These are phyloP conservation scores for Parauchenoglanis ngamensis DNA, from an alignment of 2,797 vertebrate species.

Conservation along the genomic window DNA sequence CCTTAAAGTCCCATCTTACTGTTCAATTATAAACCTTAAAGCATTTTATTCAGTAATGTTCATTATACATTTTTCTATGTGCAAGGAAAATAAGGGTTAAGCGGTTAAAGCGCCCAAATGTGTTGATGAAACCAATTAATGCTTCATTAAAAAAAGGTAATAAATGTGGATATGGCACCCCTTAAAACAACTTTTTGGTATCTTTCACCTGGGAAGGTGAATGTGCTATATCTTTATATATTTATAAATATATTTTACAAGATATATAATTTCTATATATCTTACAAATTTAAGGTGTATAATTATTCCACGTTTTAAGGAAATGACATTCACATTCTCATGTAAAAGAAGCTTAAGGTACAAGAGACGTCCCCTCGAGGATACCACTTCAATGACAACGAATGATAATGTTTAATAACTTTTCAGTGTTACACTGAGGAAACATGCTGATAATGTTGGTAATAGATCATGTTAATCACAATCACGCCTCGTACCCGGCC, in stretches of 20 bases:
- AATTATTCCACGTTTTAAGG: neutral
- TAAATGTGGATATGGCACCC: neutral
- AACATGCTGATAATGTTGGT: neutral
- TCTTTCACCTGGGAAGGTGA: neutral
- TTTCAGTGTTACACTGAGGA: neutral
- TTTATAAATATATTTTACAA: no score
- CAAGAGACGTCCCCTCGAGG: neutral
- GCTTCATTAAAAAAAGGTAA: neutral
- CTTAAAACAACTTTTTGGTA: neutral
- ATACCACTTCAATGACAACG: neutral
- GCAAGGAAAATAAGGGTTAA: no score
- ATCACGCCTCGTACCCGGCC: neutral
- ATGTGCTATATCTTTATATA: neutral
- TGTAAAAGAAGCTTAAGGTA: neutral
- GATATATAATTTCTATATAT: no score
- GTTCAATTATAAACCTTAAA: neutral
- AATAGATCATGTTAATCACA: constrained; percentile 1
- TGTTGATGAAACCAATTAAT: neutral
- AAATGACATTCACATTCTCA: neutral
- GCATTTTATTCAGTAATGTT: neutral
- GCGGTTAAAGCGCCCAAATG: neutral
- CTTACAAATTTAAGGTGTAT: neutral
- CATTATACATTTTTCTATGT: neutral
- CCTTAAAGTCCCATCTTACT: neutral
- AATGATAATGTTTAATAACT: neutral